Evolutionary conservation across 1,140 invertebrate species (phyloP), one percentile per base, ranked within the genome.

Genomic region (Sitobion miscanthi): DNA sequence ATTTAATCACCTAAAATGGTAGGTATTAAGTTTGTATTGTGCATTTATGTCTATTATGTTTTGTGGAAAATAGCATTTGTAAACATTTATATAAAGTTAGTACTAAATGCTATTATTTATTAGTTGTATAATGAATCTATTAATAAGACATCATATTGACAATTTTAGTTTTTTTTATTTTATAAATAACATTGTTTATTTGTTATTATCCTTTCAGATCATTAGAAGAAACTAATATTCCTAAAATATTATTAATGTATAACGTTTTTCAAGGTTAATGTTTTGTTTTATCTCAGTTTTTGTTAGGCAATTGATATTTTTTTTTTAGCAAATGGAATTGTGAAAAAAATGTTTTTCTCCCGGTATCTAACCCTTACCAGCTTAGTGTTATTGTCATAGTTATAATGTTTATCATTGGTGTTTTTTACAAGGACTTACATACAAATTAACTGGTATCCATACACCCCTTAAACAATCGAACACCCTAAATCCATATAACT

Each of bases 131-230:
- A 45, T 85, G 4, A 38, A 42, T 17, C 9, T 45, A 25, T 45
- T 85, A 25, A 45, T 11, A 0, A 23, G 8, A 42, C 2, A 4
- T 42, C 3, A 42, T 42, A 4, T 86, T 45, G 9, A 85, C 35
- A 47, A 85, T 85, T 86, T 45, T 86, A 45, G 23, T 85, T 23
- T 17, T 87, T 45, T 87, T 11, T n/a, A 11, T 42, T 42, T n/a
- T 38, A 38, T 54, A 89, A 54, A 35, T 89, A 89, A 54, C n/a
- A 52, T 52, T 89, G 11, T 42, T n/a, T 30, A 45, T 88, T 89
- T 89, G 21, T 52, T 52, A 89, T 89, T 54, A 52, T 89, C 35
- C n/a, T 89, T 89, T 89, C 87, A 89, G 49, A 38, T 54, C 23
- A 54, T 89, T 89, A 47, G 9, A 86, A 45, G 42, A 47, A 86